Base-by-base conservation (phyloP, 2,888 invertebrate species). In the Anodontia alba region DNA sequence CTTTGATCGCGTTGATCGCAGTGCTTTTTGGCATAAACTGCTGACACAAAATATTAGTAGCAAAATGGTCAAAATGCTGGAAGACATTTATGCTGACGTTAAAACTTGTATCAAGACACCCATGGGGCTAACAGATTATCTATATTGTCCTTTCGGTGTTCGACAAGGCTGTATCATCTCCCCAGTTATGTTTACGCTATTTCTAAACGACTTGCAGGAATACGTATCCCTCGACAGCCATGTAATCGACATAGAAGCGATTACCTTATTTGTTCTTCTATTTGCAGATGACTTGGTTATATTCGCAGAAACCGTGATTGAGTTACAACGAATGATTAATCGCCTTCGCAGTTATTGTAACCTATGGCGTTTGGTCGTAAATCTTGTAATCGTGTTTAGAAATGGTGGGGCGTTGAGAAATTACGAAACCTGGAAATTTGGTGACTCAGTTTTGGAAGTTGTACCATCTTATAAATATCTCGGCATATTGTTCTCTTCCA, bases 401-500 rank as follows among this genome's bases (percentile, higher is more conserved):
- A 72, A 54, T 23, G 72, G 72, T 15, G 46, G 73, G 3, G 20
- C 66, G 1, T 20, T 73, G 29, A 66, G 43, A 66, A 31, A 29
- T 15, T 62, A 66, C 66, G 73, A 73, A 31, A 8, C n/a, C 0
- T 66, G 73, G 73, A 43, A 46, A 12, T 73, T 43, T 33, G 29
- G n/a, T 20, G 67, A 66, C 46, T 46, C n/a, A n/a, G 0, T 29
- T 33, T 66, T 73, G 31, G 23, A 73, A 12, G 62, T 46, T 31
- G 73, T 46, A n/a, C 5, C 73, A 2, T 33, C 29, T 23, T 73
- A 73, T 73, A 73, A 73, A 42, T 73, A 66, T 67, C 33, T 73
- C 31, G 73, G 73, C 33, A 33, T 62, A 5, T 31, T 62, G 33
- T 3, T 62, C 5, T 62, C 31, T 10, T 33, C 62, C 1, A 62